phyloP scores from a whole-genome alignment of 2,888 invertebrate species.

The Pollenia griseotomentosa region DNA sequence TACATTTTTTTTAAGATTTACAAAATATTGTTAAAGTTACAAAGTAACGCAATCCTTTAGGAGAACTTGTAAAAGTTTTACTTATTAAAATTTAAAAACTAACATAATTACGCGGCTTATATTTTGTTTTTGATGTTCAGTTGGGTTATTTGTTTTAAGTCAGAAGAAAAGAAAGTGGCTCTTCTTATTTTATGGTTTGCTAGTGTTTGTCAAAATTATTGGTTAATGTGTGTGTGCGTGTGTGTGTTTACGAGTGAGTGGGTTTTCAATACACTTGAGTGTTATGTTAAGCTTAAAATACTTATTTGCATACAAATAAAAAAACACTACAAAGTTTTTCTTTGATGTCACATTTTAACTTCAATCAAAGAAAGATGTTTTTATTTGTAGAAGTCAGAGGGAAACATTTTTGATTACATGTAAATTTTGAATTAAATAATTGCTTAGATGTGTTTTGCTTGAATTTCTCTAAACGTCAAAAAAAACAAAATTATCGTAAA shows the following conservation, averaged over 20 bases:
- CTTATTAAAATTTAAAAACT: conserved; percentile 33
- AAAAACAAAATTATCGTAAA: too few species aligned
- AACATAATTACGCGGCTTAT: conserved; percentile 58
- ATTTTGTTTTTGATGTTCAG: conserved; percentile 34
- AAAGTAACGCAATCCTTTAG: not conserved
- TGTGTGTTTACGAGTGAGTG: not conserved
- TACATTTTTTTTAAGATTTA: not conserved
- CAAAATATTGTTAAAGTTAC: conserved; percentile 40
- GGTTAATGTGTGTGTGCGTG: not conserved
- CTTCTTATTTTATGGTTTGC: not conserved
- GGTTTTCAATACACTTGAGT: not conserved
- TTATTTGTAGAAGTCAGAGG: not conserved
- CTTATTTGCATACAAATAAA: conserved; percentile 69
- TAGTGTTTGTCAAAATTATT: not conserved
- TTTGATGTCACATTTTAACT: conserved; percentile 11
- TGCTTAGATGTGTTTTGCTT: too few species aligned
- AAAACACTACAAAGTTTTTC: conserved; percentile 46
- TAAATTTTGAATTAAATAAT: too few species aligned
- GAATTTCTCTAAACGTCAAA: too few species aligned
- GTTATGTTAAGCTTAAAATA: conserved; percentile 16
- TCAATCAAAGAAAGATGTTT: not conserved
- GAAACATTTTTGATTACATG: too few species aligned
- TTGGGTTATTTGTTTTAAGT: not conserved
- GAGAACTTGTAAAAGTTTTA: not conserved
- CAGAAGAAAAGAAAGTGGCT: not conserved